Conservation (phyloP, 2,888 invertebrate genomes). For the Linnaemya tessellans region DNA sequence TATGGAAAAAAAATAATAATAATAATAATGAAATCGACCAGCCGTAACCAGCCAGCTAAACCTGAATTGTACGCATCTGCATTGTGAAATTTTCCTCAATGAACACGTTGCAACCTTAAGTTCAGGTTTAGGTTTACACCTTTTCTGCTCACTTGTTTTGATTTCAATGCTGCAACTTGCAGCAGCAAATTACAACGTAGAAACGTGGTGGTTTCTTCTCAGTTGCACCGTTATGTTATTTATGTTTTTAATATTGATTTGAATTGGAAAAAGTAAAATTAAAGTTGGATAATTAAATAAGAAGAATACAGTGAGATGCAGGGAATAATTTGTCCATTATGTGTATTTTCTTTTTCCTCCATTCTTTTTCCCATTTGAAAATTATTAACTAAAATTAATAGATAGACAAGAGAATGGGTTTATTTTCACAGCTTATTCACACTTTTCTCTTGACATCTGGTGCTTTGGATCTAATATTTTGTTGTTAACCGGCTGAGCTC, state of each 20-base stretch:
- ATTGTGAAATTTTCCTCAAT: conserved; percentile 43
- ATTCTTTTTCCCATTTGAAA: neutral
- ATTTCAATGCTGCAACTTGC: neutral
- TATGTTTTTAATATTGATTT: conserved; percentile 34
- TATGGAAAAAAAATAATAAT: neutral
- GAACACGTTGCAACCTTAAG: conserved; percentile 64
- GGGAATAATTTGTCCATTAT: neutral
- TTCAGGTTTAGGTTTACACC: conserved; percentile 65
- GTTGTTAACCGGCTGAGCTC: no score
- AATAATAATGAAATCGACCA: conserved; percentile 39
- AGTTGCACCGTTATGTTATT: conserved; percentile 39
- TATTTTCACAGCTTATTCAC: no score
- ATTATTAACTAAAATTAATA: neutral
- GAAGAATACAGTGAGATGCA: neutral
- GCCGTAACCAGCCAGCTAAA: conserved; percentile 39
- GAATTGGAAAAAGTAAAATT: neutral
- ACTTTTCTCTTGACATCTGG: no score
- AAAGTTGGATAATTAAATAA: neutral
- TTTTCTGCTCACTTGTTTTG: conserved; percentile 29
- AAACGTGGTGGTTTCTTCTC: conserved; percentile 18
- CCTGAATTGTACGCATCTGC: conserved; percentile 21
- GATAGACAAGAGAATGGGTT: no score
- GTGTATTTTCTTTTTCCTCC: neutral
- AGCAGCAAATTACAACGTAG: neutral
- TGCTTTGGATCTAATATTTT: no score